These are phyloP conservation scores for Avahi laniger DNA, from an alignment of 2,797 vertebrate species.

Conservation along the genomic window DNA sequence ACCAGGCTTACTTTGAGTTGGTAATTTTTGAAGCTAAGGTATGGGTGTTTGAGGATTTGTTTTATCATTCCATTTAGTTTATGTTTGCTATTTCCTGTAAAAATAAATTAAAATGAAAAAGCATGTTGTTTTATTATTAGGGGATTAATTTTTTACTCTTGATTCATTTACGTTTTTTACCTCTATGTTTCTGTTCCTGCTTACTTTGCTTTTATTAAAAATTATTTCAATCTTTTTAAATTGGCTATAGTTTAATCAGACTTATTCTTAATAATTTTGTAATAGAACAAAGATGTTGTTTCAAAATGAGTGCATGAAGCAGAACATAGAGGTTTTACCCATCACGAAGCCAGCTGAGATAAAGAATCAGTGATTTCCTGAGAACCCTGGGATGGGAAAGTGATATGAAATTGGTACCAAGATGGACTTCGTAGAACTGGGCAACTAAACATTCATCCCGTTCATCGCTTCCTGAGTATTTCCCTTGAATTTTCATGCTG, in stretches of 20 bases:
- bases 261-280: background rate
- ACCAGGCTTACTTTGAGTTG: background rate
- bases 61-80: background rate
- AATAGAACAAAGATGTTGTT: background rate
- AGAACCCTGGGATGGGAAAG: background rate
- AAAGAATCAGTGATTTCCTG: fast-evolving
- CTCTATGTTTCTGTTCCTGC: background rate
- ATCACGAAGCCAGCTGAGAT: background rate
- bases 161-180: background rate
- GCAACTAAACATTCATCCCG: background rate
- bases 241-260: background rate
- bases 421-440: too few relatives aligned
- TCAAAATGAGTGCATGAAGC: background rate
- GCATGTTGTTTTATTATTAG: background rate
- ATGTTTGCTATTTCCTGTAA: background rate
- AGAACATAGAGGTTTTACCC: background rate
- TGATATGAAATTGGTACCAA: too few relatives aligned
- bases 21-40: background rate
- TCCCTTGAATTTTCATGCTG: background rate
- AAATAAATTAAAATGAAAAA: background rate
- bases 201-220: background rate
- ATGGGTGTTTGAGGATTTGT: background rate
- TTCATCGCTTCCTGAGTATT: background rate
- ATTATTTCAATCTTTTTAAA: background rate
- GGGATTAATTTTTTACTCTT: background rate